A percentile compares a stretch with the other conserved stretches of the same genome.
Conservation (phyloP, 2,888 invertebrate species). For the Oxyscelio sp. region DNA sequence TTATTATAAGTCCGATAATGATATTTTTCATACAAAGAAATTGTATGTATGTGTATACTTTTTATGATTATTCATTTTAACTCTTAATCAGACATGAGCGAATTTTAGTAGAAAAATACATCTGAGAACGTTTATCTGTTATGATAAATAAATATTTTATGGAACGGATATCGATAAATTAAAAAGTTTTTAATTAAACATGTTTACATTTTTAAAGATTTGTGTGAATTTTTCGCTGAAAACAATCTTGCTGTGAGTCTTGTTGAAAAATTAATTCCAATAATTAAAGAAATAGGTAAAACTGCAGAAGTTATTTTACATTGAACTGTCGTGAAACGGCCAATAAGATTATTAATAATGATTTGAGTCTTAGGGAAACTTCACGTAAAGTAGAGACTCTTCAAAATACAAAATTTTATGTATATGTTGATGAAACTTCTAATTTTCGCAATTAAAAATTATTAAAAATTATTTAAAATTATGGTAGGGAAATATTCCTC, state of each 20-base stretch:
- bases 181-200: too few relatives aligned
- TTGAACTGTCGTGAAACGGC: neutral
- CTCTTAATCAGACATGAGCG: conserved; percentile 18
- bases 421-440: conserved; percentile 63
- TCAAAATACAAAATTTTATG: conserved; percentile 15
- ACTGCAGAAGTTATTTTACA: neutral
- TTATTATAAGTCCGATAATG: conserved; percentile 52
- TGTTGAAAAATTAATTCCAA: neutral
- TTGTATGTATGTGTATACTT: conserved; percentile 50
- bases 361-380: neutral
- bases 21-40: conserved; percentile 59
- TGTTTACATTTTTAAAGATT: too few relatives aligned
- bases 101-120: too few relatives aligned
- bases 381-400: neutral
- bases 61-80: conserved; percentile 20
- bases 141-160: too few relatives aligned
- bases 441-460: conserved; percentile 46
- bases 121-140: too few relatives aligned
- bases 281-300: too few relatives aligned
- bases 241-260: neutral
- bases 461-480: neutral
- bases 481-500: neutral
- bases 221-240: neutral
- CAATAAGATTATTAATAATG: neutral
- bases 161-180: too few relatives aligned